Conservation (phyloP, 2,888 invertebrate genomes). For the Thecocarcelia acutangulata region DNA sequence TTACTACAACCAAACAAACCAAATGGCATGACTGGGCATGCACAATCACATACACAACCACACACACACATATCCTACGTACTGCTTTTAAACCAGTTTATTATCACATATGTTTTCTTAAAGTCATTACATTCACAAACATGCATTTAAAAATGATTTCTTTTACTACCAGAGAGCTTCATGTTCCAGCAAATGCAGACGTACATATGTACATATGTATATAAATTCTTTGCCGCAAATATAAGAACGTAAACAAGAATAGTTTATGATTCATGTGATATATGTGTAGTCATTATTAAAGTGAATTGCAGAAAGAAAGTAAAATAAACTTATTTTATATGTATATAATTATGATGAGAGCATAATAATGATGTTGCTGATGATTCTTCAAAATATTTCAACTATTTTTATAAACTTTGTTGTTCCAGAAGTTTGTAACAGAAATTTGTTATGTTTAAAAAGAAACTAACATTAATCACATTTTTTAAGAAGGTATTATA, state of each 20-base stretch:
- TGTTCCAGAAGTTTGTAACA: constrained; percentile 15
- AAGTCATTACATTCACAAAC: neutral
- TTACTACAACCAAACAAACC: constrained; percentile 60
- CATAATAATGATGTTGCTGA: constrained; percentile 36
- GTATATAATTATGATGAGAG: constrained; percentile 34
- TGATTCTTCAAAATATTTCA: constrained; percentile 48
- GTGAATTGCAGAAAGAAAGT: constrained; percentile 5
- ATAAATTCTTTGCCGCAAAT: no score
- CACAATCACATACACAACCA: constrained; percentile 45
- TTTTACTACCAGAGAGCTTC: neutral
- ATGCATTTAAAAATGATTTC: neutral
- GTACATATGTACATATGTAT: neutral
- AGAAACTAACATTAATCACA: constrained; percentile 42
- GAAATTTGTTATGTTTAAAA: constrained; percentile 10
- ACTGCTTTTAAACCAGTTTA: neutral
- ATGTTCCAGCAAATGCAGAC: constrained; percentile 5
- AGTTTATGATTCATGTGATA: constrained; percentile 17
- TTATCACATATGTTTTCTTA: neutral
- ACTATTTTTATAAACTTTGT: constrained; percentile 42
- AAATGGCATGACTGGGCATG: constrained; percentile 65
- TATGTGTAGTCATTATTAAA: constrained; percentile 10
- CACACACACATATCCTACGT: constrained; percentile 2
- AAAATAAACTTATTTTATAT: constrained; percentile 27
- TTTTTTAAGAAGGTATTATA: constrained; percentile 26
- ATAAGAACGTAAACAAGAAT: no score